Evolutionary conservation across 2,113 vertebrate genomes (phyloP).

Genomic region (Cololabis saira): DNA sequence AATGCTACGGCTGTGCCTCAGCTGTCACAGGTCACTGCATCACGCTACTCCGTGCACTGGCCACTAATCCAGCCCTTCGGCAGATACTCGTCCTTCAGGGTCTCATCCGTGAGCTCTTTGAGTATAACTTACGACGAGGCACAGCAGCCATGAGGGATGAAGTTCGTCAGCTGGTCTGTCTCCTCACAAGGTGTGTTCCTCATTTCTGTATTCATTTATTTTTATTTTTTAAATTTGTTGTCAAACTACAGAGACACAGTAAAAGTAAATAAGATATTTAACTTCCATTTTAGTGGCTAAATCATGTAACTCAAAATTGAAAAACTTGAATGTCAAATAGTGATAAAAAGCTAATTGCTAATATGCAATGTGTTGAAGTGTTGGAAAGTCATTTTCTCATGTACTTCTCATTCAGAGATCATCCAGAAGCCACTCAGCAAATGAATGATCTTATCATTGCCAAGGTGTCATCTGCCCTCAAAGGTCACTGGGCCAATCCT

Average conservation of each 20-base stretch:
- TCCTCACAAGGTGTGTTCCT: slow-evolving; percentile 91
- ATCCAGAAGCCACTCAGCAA: slow-evolving; percentile 96
- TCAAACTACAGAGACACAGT: too few species aligned
- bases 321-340: background rate
- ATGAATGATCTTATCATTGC: slow-evolving; percentile 98
- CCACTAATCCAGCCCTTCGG: slow-evolving; percentile 93
- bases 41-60: slow-evolving; percentile 93
- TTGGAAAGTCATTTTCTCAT: background rate
- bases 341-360: too few species aligned
- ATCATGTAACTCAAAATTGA: background rate
- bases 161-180: slow-evolving; percentile 96
- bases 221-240: background rate
- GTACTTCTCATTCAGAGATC: slow-evolving; percentile 84
- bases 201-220: background rate
- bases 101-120: slow-evolving; percentile 96
- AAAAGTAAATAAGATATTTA: background rate
- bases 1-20: slow-evolving; percentile 97
- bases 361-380: background rate
- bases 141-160: slow-evolving; percentile 94
- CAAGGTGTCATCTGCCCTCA: slow-evolving; percentile 95
- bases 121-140: slow-evolving; percentile 93
- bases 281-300: background rate
- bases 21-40: slow-evolving; percentile 98
- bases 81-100: slow-evolving; percentile 97
- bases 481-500: slow-evolving; percentile 98